Evolutionary conservation across 2,797 vertebrate genomes (phyloP).

Genomic region (Sorex maritimensis): DNA sequence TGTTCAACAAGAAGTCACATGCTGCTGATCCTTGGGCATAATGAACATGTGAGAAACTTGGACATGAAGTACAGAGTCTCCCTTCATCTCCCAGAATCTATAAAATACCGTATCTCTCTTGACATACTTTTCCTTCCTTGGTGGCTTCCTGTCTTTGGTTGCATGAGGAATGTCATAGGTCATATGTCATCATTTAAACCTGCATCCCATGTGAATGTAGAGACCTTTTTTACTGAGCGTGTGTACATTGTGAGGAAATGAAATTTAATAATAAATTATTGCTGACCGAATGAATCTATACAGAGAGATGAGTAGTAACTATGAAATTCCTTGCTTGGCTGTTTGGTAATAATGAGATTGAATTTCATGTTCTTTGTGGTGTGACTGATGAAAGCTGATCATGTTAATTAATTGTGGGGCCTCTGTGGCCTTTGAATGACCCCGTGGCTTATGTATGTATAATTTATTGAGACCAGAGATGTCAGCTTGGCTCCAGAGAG

Average conservation of each 20-base stretch:
- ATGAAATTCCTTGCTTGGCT: slow-evolving; percentile 18
- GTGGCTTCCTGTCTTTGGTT: not conserved
- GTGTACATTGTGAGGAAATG: slow-evolving; percentile 16
- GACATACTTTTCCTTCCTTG: not conserved
- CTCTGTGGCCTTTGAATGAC: not conserved
- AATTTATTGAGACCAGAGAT: not conserved
- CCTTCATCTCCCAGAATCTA: not conserved
- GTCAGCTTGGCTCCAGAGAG: not conserved
- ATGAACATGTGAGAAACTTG: not conserved
- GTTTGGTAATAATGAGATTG: slow-evolving; percentile 1
- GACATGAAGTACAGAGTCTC: not conserved
- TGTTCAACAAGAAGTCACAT: not conserved
- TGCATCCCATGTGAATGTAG: not conserved
- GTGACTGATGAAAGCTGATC: not conserved
- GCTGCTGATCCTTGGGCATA: not conserved
- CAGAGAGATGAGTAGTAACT: not conserved
- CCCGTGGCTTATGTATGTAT: not conserved
- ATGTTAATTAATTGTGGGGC: slow-evolving; percentile 1
- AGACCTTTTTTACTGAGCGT: slow-evolving; percentile 14
- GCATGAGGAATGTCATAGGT: slow-evolving; percentile 11
- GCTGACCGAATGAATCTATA: not conserved
- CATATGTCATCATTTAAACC: not conserved
- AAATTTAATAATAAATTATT: slow-evolving; percentile 31
- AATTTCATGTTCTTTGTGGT: not conserved
- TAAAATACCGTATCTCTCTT: no score